Base-by-base conservation (phyloP, 2,797 vertebrate genomes). In the Galago senegalensis region DNA sequence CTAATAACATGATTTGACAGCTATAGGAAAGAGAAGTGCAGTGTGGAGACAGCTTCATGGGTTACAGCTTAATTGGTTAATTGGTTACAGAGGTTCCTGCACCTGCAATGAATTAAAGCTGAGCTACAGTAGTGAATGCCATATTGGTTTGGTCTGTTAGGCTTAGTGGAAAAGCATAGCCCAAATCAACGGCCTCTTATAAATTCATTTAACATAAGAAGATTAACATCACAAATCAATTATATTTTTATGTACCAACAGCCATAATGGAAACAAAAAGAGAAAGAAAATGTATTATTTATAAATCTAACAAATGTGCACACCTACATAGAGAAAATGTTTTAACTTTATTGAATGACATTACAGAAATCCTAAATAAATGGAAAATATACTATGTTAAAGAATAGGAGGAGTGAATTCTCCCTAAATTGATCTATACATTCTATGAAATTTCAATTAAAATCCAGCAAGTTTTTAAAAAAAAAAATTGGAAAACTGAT, bases 281-380 rank as follows among this genome's bases (percentile, higher is more conserved):
- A 73, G 9, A n/a, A 46, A 40, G 31, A 88, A 61, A 77, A 76
- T 75, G n/a, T 58, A 37, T 37, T 70, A 80, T 53, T 75, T 89
- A 85, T 75, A 69, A 89, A 80, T 53, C 49, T 80, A 67, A 49
- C 67, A 60, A 91, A 23, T n/a, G 43, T 79, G 25, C 14, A 90
- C 61, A 40, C 23, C 20, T 58, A 14, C 34, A 65, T 25, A 89
- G 37, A 69, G 61, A 34, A 81, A 84, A 93, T 60, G 29, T 37
- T 16, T 67, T 75, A 83, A 82, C 16, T 89, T 84, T 31, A 85
- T 34, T 89, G 53, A 83, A 70, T 84, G 20, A 85, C 58, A 89
- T 85, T 65, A 43, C n/a, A 40, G 5, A 91, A 20, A 2, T 43
- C 53, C n/a, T 70, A 83, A 76, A 69, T 75, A 82, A 89, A 88